Percentiles rank a stretch among this genome's conserved stretches.
Conservation (phyloP, 2,888 invertebrate genomes). For the Eupithecia exiguata region DNA sequence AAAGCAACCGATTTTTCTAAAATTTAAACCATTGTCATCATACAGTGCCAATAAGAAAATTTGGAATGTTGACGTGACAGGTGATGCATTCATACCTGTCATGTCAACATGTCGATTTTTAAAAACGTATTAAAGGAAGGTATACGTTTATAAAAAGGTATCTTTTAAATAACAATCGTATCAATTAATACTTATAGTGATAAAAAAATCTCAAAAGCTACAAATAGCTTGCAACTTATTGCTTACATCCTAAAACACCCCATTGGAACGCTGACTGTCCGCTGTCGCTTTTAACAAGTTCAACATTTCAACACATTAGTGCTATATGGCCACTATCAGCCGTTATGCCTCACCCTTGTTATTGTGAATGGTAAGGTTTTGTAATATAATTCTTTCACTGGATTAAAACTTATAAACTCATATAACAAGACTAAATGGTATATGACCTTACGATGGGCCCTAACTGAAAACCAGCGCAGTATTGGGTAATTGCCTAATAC, state of each 20-base stretch:
- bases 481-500: no score
- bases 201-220: not conserved
- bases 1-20: no score
- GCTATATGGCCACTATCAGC: conserved; percentile 23
- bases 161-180: no score
- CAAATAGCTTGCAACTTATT: conserved; percentile 28
- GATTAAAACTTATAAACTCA: not conserved
- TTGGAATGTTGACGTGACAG: no score
- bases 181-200: no score
- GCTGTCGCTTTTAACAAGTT: conserved; percentile 43
- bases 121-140: not conserved
- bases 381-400: not conserved
- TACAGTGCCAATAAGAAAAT: no score
- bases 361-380: not conserved
- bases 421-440: no score
- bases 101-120: not conserved
- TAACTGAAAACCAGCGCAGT: no score
- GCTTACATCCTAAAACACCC: conserved; percentile 35
- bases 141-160: no score
- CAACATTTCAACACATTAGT: conserved; percentile 34
- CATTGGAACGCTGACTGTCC: conserved; percentile 27
- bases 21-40: no score
- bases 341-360: conserved; percentile 10
- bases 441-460: no score
- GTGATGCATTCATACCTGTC: no score